Conservation (phyloP, 2,888 invertebrate species). For the Euclidia mi region DNA sequence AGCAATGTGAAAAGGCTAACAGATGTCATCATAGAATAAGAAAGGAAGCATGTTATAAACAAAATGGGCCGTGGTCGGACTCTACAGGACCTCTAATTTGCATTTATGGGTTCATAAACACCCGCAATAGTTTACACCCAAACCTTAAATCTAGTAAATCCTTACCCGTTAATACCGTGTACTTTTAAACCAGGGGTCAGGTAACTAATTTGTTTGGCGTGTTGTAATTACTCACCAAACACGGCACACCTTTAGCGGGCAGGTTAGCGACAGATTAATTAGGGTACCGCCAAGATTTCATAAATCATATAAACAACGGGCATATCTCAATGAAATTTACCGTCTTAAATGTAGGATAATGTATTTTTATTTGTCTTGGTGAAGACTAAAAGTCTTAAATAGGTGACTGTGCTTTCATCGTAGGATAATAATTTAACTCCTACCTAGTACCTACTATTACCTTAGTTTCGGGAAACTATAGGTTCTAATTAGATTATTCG, state of each 20-base stretch:
- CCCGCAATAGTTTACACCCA: no score
- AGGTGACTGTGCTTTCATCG: no score
- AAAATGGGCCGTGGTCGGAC: no score
- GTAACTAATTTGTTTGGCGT: constrained; percentile 47
- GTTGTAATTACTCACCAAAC: constrained; percentile 55
- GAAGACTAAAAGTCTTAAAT: no score
- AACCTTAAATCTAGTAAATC: constrained; percentile 4
- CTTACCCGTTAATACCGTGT: constrained; percentile 5
- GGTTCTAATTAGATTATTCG: no score
- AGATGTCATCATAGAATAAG: no score
- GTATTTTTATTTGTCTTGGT: not conserved
- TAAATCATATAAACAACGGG: constrained; percentile 60
- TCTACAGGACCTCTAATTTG: not conserved
- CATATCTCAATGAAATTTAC: constrained; percentile 6
- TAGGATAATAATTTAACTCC: no score
- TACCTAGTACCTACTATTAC: no score
- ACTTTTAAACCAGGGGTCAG: constrained; percentile 32
- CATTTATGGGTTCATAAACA: no score
- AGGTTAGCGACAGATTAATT: constrained; percentile 68
- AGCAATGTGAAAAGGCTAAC: no score
- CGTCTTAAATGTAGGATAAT: constrained; percentile 6
- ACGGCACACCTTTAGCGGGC: constrained; percentile 50
- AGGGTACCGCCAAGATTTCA: constrained; percentile 56
- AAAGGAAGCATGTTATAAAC: no score
- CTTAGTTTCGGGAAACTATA: no score